These are phyloP conservation scores for Vidua chalybeata DNA, from an alignment of 2,113 vertebrate genomes.

Conservation along the genomic window DNA sequence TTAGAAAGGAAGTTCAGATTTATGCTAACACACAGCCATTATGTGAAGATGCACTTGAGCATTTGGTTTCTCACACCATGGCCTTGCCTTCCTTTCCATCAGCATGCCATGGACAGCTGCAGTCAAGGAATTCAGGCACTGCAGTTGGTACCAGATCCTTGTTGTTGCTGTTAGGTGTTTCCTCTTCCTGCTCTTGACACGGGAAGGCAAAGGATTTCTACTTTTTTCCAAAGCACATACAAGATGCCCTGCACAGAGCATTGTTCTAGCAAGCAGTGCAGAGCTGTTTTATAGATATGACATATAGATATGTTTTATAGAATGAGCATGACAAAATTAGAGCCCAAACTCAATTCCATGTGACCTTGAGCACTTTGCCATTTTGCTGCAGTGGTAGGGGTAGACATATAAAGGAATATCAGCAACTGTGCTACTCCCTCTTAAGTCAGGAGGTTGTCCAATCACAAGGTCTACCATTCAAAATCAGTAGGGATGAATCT, in stretches of 20 bases:
- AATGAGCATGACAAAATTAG: background rate
- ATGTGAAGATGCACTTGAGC: background rate
- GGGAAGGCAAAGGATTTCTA: background rate
- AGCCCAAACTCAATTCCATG: background rate
- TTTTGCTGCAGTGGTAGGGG: background rate
- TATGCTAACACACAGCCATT: background rate
- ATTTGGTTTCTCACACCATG: background rate
- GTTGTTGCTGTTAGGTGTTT: background rate
- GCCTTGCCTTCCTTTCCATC: background rate
- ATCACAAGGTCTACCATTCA: background rate
- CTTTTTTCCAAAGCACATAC: background rate
- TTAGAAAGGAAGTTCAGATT: background rate
- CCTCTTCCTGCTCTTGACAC: background rate
- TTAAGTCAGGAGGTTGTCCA: background rate
- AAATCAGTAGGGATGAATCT: background rate
- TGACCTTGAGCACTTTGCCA: background rate
- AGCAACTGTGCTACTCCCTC: background rate
- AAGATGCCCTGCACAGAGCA: background rate
- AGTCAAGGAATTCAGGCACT: background rate
- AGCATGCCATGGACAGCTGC: background rate
- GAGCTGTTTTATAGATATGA: background rate
- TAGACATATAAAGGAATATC: background rate
- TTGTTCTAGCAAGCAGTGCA: rapidly evolving
- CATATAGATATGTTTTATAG: background rate
- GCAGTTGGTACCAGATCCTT: background rate